Base-by-base conservation (phyloP, 2,888 invertebrate species). In the Polymixis lichenea region DNA sequence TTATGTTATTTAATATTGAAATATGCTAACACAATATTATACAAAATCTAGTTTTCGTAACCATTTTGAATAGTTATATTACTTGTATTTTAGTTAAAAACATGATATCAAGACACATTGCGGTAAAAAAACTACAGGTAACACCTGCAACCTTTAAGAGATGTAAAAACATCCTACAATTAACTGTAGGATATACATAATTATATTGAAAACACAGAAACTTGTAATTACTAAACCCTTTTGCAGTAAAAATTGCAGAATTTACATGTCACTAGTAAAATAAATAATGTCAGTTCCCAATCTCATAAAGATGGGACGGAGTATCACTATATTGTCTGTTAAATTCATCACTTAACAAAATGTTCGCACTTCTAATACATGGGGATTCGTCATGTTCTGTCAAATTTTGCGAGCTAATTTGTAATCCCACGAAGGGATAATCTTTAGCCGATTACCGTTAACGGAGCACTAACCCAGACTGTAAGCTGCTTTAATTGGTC, bases 61-160 rank as follows among this genome's bases (percentile, higher is more conserved):
- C 22, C 2, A 17, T 49, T 77, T 65, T 5, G 0, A 77, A 64
- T 61, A 13, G 15, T 49, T 56, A 56, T 51, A 43, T 9, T 19
- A 78, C 15, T 17, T 58, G 0, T 38, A 28, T 25, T 32, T 43
- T 22, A 25, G 0, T 67, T 51, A 6, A 25, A 15, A 68, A 70
- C 71, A 70, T 69, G 32, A 79, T 79, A 67, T 25, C 28, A 5
- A 28, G 22, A 0, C 6, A 46, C 7, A 53, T 11, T 28, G 32
- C 11, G 25, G 65, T 22, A 69, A 69, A 22, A 71, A 67, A 7
- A n/a, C 17, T 55, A 19, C n/a, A 32, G 66, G 17, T 67, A 53
- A n/a, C 28, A 19, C 1, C 61, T 22, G 32, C 22, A 13, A 22
- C 7, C 3, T 13, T 32, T 32, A 6, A 2, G 22, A 13, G 32